Evolutionary conservation across 2,888 invertebrate genomes (phyloP).

Genomic region (Drosophila subquinaria): DNA sequence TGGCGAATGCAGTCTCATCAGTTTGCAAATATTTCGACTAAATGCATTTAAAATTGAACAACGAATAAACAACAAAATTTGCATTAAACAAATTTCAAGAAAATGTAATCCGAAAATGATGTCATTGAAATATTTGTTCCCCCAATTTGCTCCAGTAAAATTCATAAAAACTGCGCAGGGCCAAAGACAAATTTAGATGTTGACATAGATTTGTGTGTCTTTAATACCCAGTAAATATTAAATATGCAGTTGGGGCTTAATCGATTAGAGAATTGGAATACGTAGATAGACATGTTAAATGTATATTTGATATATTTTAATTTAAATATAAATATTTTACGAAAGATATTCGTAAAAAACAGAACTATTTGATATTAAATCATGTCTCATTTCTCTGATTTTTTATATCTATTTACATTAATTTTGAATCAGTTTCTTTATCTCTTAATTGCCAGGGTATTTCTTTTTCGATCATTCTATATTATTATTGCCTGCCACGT

Average conservation of each 20-base stretch:
- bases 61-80: slow-evolving; percentile 20
- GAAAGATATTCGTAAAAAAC: too few relatives aligned
- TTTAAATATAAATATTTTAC: too few relatives aligned
- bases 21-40: slow-evolving; percentile 6
- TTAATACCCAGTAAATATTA: slow-evolving; percentile 47
- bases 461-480: not conserved
- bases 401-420: too few relatives aligned
- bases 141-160: slow-evolving; percentile 63
- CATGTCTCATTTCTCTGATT: too few relatives aligned
- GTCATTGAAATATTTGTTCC: slow-evolving; percentile 50
- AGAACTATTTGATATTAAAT: too few relatives aligned
- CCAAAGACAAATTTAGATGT: slow-evolving; percentile 71
- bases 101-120: slow-evolving; percentile 35
- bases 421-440: not conserved
- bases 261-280: not conserved
- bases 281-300: too few relatives aligned
- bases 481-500: not conserved
- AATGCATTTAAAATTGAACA: slow-evolving; percentile 1
- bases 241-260: not conserved
- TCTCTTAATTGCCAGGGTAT: slow-evolving; percentile 18
- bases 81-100: slow-evolving; percentile 6
- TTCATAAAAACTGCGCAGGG: slow-evolving; percentile 64
- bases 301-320: too few relatives aligned
- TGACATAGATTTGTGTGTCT: slow-evolving; percentile 69
- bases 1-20: slow-evolving; percentile 9